These are phyloP conservation scores for Cisticola juncidis DNA, from an alignment of 2,113 vertebrate species.

Conservation along the genomic window DNA sequence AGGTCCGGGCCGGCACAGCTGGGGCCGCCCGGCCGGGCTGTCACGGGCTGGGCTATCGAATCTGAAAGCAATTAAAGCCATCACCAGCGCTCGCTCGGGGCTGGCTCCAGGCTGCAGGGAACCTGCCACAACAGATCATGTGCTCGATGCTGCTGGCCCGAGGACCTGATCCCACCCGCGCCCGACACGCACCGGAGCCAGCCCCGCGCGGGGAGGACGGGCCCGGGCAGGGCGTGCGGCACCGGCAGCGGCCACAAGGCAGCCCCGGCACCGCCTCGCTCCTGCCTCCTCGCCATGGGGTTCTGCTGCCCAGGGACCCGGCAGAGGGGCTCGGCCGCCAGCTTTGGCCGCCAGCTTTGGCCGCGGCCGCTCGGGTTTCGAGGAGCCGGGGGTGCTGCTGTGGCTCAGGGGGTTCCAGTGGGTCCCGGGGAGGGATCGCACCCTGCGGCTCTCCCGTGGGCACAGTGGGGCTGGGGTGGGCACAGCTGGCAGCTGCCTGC, in stretches of 20 bases:
- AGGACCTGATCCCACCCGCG: slow-evolving; percentile 41
- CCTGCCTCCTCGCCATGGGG: neutral
- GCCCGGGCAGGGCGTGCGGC: neutral
- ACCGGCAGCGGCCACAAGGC: rapidly evolving
- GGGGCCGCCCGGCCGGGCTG: slow-evolving; percentile 5
- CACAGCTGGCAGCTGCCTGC: neutral
- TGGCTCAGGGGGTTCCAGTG: neutral
- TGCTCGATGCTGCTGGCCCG: slow-evolving; percentile 49
- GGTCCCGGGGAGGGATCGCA: too few species aligned
- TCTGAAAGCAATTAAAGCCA: slow-evolving; percentile 83
- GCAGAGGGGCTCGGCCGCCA: neutral
- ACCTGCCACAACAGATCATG: slow-evolving; percentile 79
- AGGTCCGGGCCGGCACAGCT: neutral
- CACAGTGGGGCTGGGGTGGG: neutral
- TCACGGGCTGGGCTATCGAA: slow-evolving; percentile 70
- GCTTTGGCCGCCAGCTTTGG: neutral
- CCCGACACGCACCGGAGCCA: neutral
- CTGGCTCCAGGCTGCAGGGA: slow-evolving; percentile 77
- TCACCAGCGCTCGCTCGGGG: slow-evolving; percentile 76
- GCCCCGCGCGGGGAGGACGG: neutral
- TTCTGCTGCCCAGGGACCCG: neutral
- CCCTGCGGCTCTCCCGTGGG: neutral
- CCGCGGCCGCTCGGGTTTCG: neutral
- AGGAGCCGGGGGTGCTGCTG: neutral
- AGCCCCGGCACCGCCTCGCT: neutral